Percentiles rank a stretch among this genome's conserved stretches.
These are phyloP conservation scores for Coreoperca whiteheadi DNA, from an alignment of 2,113 vertebrate species.

Conservation along the genomic window DNA sequence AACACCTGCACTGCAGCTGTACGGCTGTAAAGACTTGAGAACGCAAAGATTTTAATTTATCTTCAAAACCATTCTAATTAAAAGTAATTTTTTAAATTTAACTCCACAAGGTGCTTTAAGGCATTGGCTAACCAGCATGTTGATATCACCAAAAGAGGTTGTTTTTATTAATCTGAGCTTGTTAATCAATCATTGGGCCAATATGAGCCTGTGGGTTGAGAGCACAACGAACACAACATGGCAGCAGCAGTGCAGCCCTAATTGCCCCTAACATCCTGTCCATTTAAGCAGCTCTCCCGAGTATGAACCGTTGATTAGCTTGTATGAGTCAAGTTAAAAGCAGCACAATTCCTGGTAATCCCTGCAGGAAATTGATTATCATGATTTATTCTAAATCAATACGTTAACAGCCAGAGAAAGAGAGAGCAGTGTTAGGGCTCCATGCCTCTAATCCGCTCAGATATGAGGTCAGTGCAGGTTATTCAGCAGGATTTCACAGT, in stretches of 20 bases:
- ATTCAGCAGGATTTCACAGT: background rate
- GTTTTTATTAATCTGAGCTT: background rate
- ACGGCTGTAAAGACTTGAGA: background rate
- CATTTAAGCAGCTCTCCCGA: background rate
- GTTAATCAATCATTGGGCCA: conserved; percentile 33
- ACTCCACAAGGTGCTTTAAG: background rate
- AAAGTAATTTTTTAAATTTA: background rate
- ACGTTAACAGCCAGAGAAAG: background rate
- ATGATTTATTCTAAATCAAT: conserved; percentile 1
- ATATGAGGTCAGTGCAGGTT: background rate
- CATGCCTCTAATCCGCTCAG: conserved; percentile 5
- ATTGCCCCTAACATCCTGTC: background rate
- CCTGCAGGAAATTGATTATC: background rate
- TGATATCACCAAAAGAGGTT: conserved; percentile 29
- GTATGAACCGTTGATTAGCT: background rate
- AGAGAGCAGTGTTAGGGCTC: background rate
- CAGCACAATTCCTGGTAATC: background rate
- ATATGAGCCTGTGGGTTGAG: conserved; percentile 26
- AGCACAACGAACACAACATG: conserved; percentile 15
- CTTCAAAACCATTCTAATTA: background rate
- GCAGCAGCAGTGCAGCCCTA: background rate
- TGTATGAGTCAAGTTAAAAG: background rate
- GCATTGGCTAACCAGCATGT: conserved; percentile 10
- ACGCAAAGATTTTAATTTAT: background rate
- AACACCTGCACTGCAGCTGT: background rate